Conservation (phyloP, 2,113 vertebrate species). For the Cryptotis parvus region DNA sequence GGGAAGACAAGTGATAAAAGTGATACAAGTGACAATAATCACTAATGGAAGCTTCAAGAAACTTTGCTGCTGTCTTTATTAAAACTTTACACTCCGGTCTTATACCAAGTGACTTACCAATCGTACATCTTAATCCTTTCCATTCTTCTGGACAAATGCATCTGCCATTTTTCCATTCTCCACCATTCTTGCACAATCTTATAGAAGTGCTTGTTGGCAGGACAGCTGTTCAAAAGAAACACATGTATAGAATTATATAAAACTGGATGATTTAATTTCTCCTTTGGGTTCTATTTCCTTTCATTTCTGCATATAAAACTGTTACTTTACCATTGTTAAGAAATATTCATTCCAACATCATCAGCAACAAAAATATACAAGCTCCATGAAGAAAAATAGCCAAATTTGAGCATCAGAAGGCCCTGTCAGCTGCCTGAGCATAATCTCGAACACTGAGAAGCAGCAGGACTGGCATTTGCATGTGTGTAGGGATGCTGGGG, state of each 20-base stretch:
- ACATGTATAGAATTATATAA: conserved; percentile 12
- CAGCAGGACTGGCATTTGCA: too few relatives aligned
- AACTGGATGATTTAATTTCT: neutral
- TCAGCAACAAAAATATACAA: too few relatives aligned
- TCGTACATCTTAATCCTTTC: conserved; percentile 75
- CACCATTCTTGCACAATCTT: conserved; percentile 67
- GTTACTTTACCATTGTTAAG: conserved; percentile 6
- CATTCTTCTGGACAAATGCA: conserved; percentile 78
- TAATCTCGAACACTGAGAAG: too few relatives aligned
- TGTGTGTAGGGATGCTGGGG: too few relatives aligned
- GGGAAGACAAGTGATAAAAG: too few relatives aligned
- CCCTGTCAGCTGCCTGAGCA: too few relatives aligned
- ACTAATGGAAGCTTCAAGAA: conserved; percentile 12
- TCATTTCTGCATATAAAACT: conserved; percentile 52
- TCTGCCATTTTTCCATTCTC: conserved; percentile 60
- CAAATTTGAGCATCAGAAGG: too few relatives aligned
- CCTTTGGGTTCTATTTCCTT: neutral
- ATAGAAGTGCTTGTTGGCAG: neutral
- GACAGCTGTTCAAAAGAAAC: neutral
- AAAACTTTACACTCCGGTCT: neutral
- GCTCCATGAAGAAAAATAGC: too few relatives aligned
- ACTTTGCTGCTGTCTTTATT: conserved; percentile 23
- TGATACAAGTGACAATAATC: too few relatives aligned
- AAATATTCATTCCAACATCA: conserved; percentile 10
- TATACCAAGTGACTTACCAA: conserved; percentile 64